phyloP scores from a whole-genome alignment of 2,113 vertebrate species.

The Eretmochelys imbricata region DNA sequence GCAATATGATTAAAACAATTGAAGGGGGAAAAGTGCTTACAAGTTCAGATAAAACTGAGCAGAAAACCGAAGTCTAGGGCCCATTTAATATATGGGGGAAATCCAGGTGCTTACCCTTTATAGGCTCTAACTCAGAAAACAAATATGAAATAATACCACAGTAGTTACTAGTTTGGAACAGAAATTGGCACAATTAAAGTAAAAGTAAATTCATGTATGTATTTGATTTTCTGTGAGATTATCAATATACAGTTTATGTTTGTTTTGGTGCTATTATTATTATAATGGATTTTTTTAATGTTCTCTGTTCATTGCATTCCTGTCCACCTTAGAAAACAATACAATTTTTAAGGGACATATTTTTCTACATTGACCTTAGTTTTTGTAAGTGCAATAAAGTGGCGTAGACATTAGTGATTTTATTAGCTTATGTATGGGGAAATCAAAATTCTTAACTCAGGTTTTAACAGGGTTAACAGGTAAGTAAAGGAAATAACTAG shows the following conservation, averaged over 20 bases:
- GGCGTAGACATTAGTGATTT: not conserved
- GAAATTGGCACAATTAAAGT: too few species aligned
- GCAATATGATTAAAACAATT: not conserved
- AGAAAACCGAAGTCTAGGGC: not conserved
- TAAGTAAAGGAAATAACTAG: not conserved
- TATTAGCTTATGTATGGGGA: not conserved
- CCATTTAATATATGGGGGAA: not conserved
- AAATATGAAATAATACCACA: too few species aligned
- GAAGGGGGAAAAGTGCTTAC: not conserved
- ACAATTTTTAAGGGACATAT: not conserved
- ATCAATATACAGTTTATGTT: not conserved
- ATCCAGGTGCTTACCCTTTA: not conserved
- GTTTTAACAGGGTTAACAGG: rapidly evolving
- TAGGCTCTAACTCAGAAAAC: not conserved
- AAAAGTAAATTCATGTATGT: too few species aligned
- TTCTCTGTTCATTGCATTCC: not conserved
- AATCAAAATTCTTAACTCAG: not conserved
- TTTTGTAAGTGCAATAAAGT: not conserved
- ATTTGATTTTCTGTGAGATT: too few species aligned
- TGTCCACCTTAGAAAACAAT: not conserved
- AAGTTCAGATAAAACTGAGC: not conserved
- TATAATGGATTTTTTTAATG: too few species aligned
- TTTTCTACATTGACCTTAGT: rapidly evolving
- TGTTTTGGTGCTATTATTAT: not conserved
- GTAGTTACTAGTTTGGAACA: too few species aligned